Percentiles rank a stretch among this genome's conserved stretches.
phyloP scores from a whole-genome alignment of 1,140 invertebrate species.

The Ips typographus region DNA sequence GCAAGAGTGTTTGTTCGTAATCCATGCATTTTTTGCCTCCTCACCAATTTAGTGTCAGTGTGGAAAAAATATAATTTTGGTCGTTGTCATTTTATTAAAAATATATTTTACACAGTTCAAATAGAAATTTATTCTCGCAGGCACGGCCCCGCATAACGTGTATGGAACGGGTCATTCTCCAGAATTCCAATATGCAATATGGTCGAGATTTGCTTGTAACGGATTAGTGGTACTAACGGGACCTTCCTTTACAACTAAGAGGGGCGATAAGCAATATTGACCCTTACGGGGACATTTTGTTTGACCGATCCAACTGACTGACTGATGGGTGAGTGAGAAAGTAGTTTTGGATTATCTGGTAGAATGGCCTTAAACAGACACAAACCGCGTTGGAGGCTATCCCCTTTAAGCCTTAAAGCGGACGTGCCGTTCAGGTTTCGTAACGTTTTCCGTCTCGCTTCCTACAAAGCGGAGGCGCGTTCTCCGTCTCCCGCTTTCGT shows the following conservation, averaged over 20 bases:
- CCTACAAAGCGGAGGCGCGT: slow-evolving; percentile 22
- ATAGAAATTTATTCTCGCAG: slow-evolving; percentile 31
- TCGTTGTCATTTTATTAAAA: slow-evolving; percentile 32
- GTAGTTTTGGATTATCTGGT: background rate
- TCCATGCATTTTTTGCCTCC: background rate
- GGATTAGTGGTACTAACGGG: too few species aligned
- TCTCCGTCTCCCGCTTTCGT: slow-evolving; percentile 30
- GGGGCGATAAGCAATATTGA: too few species aligned
- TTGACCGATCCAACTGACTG: too few species aligned
- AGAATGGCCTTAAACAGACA: slow-evolving; percentile 22
- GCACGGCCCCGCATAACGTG: slow-evolving; percentile 16
- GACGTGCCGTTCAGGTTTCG: slow-evolving; percentile 15
- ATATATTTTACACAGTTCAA: slow-evolving; percentile 33
- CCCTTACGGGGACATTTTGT: too few species aligned
- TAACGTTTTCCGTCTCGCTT: slow-evolving; percentile 15
- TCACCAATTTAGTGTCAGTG: background rate
- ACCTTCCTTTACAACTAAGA: too few species aligned
- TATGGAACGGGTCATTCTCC: slow-evolving; percentile 13
- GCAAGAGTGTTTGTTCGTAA: slow-evolving; percentile 17
- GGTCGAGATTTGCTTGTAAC: too few species aligned
- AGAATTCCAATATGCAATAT: background rate
- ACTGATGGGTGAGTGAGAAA: too few species aligned
- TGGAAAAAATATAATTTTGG: slow-evolving; percentile 25
- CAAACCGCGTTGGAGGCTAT: slow-evolving; percentile 8
- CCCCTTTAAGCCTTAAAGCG: slow-evolving; percentile 31